Evolutionary conservation across 2,888 invertebrate species (phyloP), one percentile per base, ranked within the genome.

Genomic region (Himalopsyche anomala): DNA sequence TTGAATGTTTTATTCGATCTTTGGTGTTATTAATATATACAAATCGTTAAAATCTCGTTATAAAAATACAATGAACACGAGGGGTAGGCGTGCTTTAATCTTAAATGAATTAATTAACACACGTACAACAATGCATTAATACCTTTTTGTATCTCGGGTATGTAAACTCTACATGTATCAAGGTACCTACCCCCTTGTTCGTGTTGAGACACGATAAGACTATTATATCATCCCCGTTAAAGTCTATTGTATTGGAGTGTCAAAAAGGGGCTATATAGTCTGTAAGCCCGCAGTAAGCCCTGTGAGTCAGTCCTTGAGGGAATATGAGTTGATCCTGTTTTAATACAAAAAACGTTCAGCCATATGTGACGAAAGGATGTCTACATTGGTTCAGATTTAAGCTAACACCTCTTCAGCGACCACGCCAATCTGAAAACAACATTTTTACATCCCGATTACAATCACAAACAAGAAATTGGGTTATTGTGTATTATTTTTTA

Each of bases 151-250:
- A 85, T 82, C 28, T 79, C 51, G 55, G 74, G 38, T 82, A 54
- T 74, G 42, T 83, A 28, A 81, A 54, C 45, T 62, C 69, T 81
- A 36, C 82, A 83, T 74, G 74, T 74, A 74, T 28, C 12, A 12
- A 74, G 28, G 28, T 62, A 62, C 62, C 62, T 62, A 62, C 80
- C 85, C 85, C 85, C 84, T 62, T 45, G 79, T 51, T 84, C 85
- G 88, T 88, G 88, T 88, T 80, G 84, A 84, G 81, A 88, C 88
- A 88, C 87, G 88, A 88, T 88, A 88, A 88, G 85, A 87, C 88
- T 88, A 88, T 88, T 88, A 88, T 87, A 88, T 82, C 86, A 85
- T 88, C 86, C 88, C 88, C 85, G 87, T 84, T 87, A 85, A 86
- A 86, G 87, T 86, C 87, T 87, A 84, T 82, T 86, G 85, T 86